Base-by-base conservation (phyloP, 1,140 invertebrate genomes). In the Neodiprion virginianus region DNA sequence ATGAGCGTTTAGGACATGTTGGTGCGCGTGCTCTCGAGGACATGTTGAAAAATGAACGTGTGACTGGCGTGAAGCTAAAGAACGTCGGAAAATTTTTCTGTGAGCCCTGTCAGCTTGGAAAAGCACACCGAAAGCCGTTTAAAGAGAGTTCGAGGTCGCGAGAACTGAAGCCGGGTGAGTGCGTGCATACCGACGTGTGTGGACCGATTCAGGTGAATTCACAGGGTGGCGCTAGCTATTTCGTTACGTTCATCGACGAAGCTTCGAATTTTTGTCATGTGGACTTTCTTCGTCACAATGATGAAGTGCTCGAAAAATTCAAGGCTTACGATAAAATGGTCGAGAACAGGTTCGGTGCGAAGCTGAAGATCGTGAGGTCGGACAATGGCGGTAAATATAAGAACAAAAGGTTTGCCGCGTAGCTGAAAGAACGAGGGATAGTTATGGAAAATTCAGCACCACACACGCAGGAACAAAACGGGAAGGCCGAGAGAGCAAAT, bases 231-330 rank as follows among this genome's bases (percentile, higher is more conserved):
- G 80, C 81, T 8, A 73, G 71, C 10, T 90, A 88, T 75, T 84
- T 87, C 49, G 47, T 88, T 1, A 87, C 89, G 0, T 87, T 90
- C 49, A 88, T 87, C 5, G 88, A 90, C 79, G 88, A 90, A 40
- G 86, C 69, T 70, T 80, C 84, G 8, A 77, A 84, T 61, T 88
- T 86, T 79, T 81, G 83, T 74, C 82, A 79, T 74, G 80, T 87
- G n/a, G 83, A 85, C 72, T 79, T 89, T 69, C 69, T 90, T n/a
- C 84, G 83, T 65, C 78, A 80, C 4, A 90, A 89, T 79, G 79
- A 71, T 69, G 80, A 87, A 53, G 86, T 87, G 1, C 78, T 85
- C 12, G 67, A 83, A n/a, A 80, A 82, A 76, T 86, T 88, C 50
- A 78, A 82, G 76, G 75, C 85, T 69, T 85, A 84, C 72, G 80